Base-by-base conservation (phyloP, 1,140 invertebrate species). In the Magallana angulata region DNA sequence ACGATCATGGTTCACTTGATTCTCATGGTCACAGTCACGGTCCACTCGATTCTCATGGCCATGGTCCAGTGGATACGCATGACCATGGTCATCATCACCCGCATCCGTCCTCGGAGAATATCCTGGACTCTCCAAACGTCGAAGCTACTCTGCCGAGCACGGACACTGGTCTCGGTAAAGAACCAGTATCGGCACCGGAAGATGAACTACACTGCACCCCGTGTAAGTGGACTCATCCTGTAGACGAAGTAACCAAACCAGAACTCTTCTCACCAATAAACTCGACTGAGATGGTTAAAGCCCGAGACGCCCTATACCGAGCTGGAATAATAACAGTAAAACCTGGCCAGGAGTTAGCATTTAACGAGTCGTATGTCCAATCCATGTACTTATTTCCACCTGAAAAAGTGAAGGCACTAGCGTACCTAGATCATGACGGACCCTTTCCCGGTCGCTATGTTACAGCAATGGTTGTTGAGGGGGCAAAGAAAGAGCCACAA, bases 381-480 rank as follows among this genome's bases (percentile, higher is more conserved):
- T 85, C 84, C 11, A 89, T 91, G 16, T 90, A 92, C 48, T 82
- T 93, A 0, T 60, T 89, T 30, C 89, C 91, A 24, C 89, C 90
- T 0, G 62, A 85, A 9, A 94, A 94, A 86, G 16, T 36, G 1
- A 90, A 91, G 3, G 91, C 89, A 7, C 18, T 93, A 11, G 59
- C 71, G 5, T 92, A 89, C 85, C 86, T 93, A 36, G 91, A 93
- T 64, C 68, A 71, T 0, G 85, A 87, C 9, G 90, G 89, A 2
- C 2, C 84, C 9, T 85, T 90, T 82, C 90, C 92, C 1, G 89
- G 88, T 7, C 88, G 93, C n/a, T 88, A 90, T 57, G 92, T 92
- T 6, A 87, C 88, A n/a, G 92, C 91, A 12, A 82, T 91, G 16
- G 85, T 94, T 2, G 88, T 91, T 57, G 89, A 91, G 18, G 92